A percentile compares a stretch with the other conserved stretches of the same genome.
Conservation (phyloP, 2,797 vertebrate species). For the Varecia variegata region DNA sequence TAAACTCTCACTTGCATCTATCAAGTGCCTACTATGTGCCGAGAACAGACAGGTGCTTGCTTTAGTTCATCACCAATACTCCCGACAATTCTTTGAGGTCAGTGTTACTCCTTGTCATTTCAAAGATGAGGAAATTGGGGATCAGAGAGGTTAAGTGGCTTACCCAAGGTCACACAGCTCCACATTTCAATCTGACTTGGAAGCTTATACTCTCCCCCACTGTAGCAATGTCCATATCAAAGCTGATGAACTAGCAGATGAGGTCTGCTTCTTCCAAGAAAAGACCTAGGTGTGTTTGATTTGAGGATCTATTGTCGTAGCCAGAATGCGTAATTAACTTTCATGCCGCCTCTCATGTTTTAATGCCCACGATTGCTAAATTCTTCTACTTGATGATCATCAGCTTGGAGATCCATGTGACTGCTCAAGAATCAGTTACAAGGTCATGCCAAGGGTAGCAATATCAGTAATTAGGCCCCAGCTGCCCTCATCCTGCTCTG, state of each 20-base stretch:
- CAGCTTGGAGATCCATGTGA: not conserved
- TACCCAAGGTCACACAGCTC: not conserved
- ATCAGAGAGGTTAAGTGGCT: not conserved
- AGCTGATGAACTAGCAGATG: not conserved
- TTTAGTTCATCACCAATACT: not conserved
- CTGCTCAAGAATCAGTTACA: not conserved
- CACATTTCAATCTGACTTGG: not conserved
- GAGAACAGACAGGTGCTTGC: not conserved
- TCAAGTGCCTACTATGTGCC: not conserved
- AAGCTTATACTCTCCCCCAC: not conserved
- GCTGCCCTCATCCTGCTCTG: not conserved
- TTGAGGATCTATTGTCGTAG: not conserved
- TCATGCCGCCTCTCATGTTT: not conserved
- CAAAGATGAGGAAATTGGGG: not conserved
- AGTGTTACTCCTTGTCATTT: not conserved
- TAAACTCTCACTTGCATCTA: not conserved
- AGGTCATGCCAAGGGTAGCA: not conserved
- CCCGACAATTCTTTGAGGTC: not conserved
- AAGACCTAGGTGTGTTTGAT: not conserved
- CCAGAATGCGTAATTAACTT: not conserved
- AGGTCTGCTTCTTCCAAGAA: not conserved
- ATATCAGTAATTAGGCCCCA: not conserved
- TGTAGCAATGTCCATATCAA: too few relatives aligned
- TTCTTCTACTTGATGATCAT: not conserved
- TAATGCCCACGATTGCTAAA: not conserved